Conservation (phyloP, 1,140 invertebrate genomes). For the Ooceraea biroi region DNA sequence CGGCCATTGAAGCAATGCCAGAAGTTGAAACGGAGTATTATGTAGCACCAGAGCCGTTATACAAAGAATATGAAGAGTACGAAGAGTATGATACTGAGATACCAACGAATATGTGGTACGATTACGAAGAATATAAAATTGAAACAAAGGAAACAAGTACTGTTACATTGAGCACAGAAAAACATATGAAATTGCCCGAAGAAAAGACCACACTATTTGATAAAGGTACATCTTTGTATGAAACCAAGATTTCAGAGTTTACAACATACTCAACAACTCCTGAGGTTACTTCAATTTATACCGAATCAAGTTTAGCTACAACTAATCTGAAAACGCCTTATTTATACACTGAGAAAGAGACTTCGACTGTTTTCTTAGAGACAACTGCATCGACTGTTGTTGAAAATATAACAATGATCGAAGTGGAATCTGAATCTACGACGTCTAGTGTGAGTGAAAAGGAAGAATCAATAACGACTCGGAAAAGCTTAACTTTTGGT, state of each 20-base stretch:
- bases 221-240: neutral
- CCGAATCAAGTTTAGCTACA: neutral
- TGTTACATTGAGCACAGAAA: neutral
- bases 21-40: constrained; percentile 49
- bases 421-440: neutral
- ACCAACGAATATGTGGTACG: constrained; percentile 22
- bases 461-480: neutral
- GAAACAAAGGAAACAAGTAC: neutral
- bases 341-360: neutral
- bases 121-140: constrained; percentile 37
- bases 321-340: neutral
- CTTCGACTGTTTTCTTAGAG: constrained; percentile 3
- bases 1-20: neutral
- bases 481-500: constrained; percentile 12
- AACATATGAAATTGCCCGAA: neutral
- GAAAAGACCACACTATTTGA: neutral
- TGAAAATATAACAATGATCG: neutral
- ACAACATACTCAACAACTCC: neutral
- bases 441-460: neutral
- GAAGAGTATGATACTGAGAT: constrained; percentile 22
- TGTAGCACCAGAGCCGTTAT: neutral
- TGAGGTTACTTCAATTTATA: neutral
- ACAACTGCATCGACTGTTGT: neutral
- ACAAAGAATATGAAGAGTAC: constrained; percentile 36
- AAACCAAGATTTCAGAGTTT: constrained; percentile 11